Percentiles rank a stretch among this genome's conserved stretches.
These are phyloP conservation scores for Hestina assimilis DNA, from an alignment of 1,140 invertebrate species.

Conservation along the genomic window DNA sequence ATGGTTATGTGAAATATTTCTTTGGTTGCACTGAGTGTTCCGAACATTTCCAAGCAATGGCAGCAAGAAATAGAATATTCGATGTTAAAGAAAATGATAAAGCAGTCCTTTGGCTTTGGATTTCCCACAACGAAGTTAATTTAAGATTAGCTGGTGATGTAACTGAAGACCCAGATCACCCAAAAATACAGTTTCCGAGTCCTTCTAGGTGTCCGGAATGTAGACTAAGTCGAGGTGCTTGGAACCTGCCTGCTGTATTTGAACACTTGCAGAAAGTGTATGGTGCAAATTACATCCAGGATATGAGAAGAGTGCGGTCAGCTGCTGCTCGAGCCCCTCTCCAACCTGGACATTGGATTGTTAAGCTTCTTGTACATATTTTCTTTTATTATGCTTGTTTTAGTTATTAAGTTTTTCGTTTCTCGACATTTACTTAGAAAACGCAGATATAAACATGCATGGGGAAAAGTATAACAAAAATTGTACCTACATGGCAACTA, in stretches of 20 bases:
- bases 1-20: slow-evolving; percentile 94
- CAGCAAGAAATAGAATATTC: slow-evolving; percentile 82
- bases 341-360: slow-evolving; percentile 69
- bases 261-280: slow-evolving; percentile 89
- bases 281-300: slow-evolving; percentile 78
- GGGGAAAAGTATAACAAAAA: slow-evolving; percentile 80
- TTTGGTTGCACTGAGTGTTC: slow-evolving; percentile 96
- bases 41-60: slow-evolving; percentile 92
- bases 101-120: slow-evolving; percentile 95
- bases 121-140: slow-evolving; percentile 96
- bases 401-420: slow-evolving; percentile 88
- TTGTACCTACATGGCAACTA: too few species aligned
- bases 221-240: slow-evolving; percentile 79
- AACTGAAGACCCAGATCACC: slow-evolving; percentile 94
- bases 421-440: slow-evolving; percentile 84
- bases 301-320: slow-evolving; percentile 39
- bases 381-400: slow-evolving; percentile 76
- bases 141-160: slow-evolving; percentile 88
- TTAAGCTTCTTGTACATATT: slow-evolving; percentile 76
- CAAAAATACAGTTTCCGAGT: slow-evolving; percentile 95
- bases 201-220: slow-evolving; percentile 85
- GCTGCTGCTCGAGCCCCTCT: slow-evolving; percentile 47
- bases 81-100: slow-evolving; percentile 85
- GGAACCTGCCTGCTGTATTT: slow-evolving; percentile 86
- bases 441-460: slow-evolving; percentile 82